Percentiles rank a stretch among this genome's conserved stretches.
These are phyloP conservation scores for Hippasteria phrygiana DNA, from an alignment of 53 echinoderm and acorn worm genomes.

Conservation along the genomic window DNA sequence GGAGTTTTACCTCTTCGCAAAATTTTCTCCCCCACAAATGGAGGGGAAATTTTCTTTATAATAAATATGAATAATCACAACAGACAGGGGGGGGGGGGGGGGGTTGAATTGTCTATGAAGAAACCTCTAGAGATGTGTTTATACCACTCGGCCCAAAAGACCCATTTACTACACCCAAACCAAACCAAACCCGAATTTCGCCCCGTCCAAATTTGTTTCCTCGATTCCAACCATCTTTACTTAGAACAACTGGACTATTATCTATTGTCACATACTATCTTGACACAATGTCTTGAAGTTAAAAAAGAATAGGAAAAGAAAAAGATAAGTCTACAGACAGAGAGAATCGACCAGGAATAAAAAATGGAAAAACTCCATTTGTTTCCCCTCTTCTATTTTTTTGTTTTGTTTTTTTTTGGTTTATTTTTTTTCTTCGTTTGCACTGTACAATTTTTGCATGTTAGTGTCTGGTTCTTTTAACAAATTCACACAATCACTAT, in stretches of 20 bases:
- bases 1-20: neutral
- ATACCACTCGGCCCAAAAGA: neutral
- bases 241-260: too few relatives aligned
- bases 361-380: neutral
- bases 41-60: conserved; percentile 24
- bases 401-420: neutral
- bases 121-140: neutral
- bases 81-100: conserved; percentile 23
- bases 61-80: conserved; percentile 57
- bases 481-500: conserved; percentile 66
- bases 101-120: neutral
- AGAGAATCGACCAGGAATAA: neutral
- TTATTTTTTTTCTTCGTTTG: neutral
- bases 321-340: neutral
- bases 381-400: neutral
- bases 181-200: too few relatives aligned
- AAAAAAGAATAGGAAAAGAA: neutral
- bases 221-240: too few relatives aligned
- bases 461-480: conserved; percentile 37
- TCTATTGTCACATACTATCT: neutral
- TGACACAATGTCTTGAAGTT: neutral
- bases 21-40: conserved; percentile 13
- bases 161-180: too few relatives aligned
- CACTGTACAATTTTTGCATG: conserved; percentile 68
- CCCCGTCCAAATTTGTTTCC: too few relatives aligned